These are phyloP conservation scores for Antennarius striatus DNA, from an alignment of 2,113 vertebrate species.

Conservation along the genomic window DNA sequence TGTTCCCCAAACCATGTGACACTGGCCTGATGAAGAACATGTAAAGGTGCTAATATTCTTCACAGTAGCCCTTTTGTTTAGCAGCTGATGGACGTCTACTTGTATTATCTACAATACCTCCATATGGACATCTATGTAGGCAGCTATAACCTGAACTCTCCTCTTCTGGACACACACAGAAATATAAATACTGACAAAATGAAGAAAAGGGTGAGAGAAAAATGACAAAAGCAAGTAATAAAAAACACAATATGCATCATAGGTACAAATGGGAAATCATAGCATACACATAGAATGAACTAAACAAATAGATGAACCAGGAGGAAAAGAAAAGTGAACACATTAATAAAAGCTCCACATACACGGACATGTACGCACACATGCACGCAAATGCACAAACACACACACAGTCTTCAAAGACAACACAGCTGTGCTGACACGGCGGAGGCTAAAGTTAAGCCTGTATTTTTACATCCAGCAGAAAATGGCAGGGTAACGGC, in stretches of 20 bases:
- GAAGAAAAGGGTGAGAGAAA: not conserved
- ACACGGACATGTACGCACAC: constrained; percentile 2
- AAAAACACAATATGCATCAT: not conserved
- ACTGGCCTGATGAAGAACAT: constrained; percentile 45
- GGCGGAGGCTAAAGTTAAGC: constrained; percentile 13
- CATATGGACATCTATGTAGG: constrained; percentile 71
- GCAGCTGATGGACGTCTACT: constrained; percentile 4
- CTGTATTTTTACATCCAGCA: constrained; percentile 22
- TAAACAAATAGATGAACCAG: not conserved
- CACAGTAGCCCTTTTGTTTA: constrained; percentile 45
- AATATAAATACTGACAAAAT: constrained; percentile 7
- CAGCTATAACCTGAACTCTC: constrained; percentile 70
- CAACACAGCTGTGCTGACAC: constrained; percentile 62
- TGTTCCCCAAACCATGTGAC: constrained; percentile 36
- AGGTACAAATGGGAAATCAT: constrained; percentile 1
- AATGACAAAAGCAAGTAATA: not conserved
- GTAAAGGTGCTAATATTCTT: constrained; percentile 33
- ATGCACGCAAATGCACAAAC: not conserved
- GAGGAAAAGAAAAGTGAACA: constrained; percentile 5
- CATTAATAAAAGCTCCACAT: not conserved
- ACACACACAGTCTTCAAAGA: constrained; percentile 10
- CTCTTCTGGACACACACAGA: constrained; percentile 57
- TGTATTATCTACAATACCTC: constrained; percentile 67
- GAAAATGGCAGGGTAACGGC: constrained; percentile 19
- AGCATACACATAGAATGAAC: not conserved